These are phyloP conservation scores for Drosophila malerkotliana DNA, from an alignment of 1,140 invertebrate species.

Conservation along the genomic window DNA sequence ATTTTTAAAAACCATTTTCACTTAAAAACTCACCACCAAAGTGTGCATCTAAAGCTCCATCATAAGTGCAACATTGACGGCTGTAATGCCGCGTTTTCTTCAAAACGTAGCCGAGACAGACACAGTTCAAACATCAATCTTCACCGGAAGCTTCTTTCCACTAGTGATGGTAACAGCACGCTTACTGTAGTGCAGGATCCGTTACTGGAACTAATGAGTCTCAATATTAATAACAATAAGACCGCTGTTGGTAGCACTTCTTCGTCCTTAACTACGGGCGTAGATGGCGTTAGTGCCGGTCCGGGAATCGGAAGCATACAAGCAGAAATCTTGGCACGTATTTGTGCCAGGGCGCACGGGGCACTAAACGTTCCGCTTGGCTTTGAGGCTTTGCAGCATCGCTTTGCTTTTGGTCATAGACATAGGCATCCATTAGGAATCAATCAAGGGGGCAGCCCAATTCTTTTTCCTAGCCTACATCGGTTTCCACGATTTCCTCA, in stretches of 20 bases:
- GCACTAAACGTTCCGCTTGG: constrained; percentile 84
- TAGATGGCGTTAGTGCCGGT: constrained; percentile 4
- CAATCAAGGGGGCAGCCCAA: constrained; percentile 84
- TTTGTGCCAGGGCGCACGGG: constrained; percentile 88
- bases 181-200: constrained; percentile 81
- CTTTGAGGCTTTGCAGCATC: constrained; percentile 86
- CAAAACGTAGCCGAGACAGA: constrained; percentile 95
- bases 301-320: constrained; percentile 85
- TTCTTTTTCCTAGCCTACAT: constrained; percentile 85
- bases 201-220: constrained; percentile 71
- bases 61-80: constrained; percentile 98
- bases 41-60: constrained; percentile 97
- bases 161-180: constrained; percentile 85
- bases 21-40: constrained; percentile 98
- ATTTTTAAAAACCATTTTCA: constrained; percentile 97
- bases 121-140: constrained; percentile 97
- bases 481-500: constrained; percentile 83
- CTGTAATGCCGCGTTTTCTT: constrained; percentile 98
- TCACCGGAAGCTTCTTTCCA: constrained; percentile 94
- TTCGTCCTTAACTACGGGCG: not conserved
- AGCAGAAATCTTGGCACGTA: constrained; percentile 92
- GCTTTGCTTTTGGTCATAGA: constrained; percentile 67
- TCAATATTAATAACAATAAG: constrained; percentile 83
- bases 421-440: constrained; percentile 47
- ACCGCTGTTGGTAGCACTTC: constrained; percentile 40